Evolutionary conservation across 1,140 invertebrate species (phyloP), one percentile per base, ranked within the genome.

Genomic region (Melipona quadrifasciata): DNA sequence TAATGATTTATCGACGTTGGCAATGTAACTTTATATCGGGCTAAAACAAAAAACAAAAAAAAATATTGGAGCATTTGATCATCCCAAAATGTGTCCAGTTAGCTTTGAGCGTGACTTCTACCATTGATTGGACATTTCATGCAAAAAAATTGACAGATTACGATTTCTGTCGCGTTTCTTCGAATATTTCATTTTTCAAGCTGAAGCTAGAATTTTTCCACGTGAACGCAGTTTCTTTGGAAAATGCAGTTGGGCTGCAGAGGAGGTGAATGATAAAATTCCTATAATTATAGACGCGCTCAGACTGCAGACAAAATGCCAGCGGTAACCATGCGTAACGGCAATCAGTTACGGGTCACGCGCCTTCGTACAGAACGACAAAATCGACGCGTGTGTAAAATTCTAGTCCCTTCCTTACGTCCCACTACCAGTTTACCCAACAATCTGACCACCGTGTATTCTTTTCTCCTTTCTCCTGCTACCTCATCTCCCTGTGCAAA

Each of bases 341-440:
- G 27, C 83, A 89, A 89, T 91, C 90, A 84, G 82, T 82, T 89
- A 87, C 79, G 86, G 73, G 76, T 84, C 83, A 72, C 75, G 75
- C 70, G 84, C 34, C 79, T 87, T 89, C 87, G 74, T 84, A 53
- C 51, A 27, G 57, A 58, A 79, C 81, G 72, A 90, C 81, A 87
- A 86, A 90, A 78, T 87, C 68, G 53, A 75, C 65, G 86, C 65
- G 86, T 84, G 80, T 86, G 67, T 65, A 81, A 72, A 76, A 31
- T 31, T 27, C 80, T 82, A 70, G 34, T 77, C 81, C 68, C 74
- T 84, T 86, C 81, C 82, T 85, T 70, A 53, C 31, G 70, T 57
- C 47, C 72, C 74, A 81, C 19, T 72, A 73, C 64, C 71, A 1
- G 5, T 8, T 68, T 58, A 74, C 61, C 27, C 64, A 31, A 21